Base-by-base conservation (phyloP, 1,140 invertebrate species). In the Homalodisca vitripennis region DNA sequence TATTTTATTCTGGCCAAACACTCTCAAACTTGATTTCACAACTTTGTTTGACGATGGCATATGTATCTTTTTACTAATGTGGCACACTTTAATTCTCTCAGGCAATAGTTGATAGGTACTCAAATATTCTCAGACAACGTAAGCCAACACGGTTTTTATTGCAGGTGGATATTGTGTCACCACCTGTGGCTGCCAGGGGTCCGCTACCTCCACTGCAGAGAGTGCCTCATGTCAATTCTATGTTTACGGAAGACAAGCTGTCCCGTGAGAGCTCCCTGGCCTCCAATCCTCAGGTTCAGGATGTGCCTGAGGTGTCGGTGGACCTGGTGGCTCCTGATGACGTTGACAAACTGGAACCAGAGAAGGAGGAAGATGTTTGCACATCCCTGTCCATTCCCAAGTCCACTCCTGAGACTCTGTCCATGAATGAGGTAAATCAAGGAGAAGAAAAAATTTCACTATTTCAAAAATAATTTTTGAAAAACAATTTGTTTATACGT, bases 151-250 rank as follows among this genome's bases (percentile, higher is more conserved):
- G n/a, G 24, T 65, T 46, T 41, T 3, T 51, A 24, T 66, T 66
- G 29, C 53, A 68, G 67, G 34, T 55, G 20, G 67, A 57, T 1
- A 46, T 68, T 20, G 27, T 46, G 30, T 68, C 67, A 41, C 67
- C 67, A 1, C 67, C 53, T 10, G 34, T 62, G 41, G 51, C 20
- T 32, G 29, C 26, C 26, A 12, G 66, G 31, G 41, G 53, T 24
- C 26, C 67, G 1, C 20, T 68, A 1, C 67, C 67, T 22, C 67
- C 67, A 17, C 67, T 68, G 17, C 67, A 68, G 51, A 68, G 57
- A 47, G 32, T 62, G 12, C 53, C 57, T 1, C 53, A 57, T 22
- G 30, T 55, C 14, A 57, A 55, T 12, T 41, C n/a, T 20, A 34
- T 24, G 1, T 53, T 24, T 2, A 47, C n/a, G 30, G 32, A 53